Evolutionary conservation across 2,113 vertebrate genomes (phyloP), one percentile per base, ranked within the genome.

Genomic region (Grammomys dolichurus): DNA sequence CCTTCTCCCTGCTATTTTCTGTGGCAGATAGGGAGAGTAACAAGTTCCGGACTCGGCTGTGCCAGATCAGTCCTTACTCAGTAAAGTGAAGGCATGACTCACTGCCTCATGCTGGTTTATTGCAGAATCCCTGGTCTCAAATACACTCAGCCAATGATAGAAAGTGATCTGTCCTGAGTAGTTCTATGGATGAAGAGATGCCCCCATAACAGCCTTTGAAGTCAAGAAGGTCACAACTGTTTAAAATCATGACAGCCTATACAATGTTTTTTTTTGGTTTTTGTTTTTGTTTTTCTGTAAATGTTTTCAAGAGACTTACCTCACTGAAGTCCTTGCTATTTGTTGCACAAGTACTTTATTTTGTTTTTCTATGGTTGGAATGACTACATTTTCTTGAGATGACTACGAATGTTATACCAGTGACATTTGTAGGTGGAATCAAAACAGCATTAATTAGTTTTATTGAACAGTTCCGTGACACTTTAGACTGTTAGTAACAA

Each of bases 321-420:
- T 87, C 85, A 95, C 12, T 87, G 9, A 97, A 51, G 93, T 94
- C 70, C 43, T 97, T 97, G 54, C 94, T 96, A 96, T 95, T 98
- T 97, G 95, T 96, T 98, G 94, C 63, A 60, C 60, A 86, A 95
- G 63, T 77, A 88, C 84, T 95, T 92, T 16, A 33, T 94, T 96
- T 93, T 97, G 72, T 95, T 97, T 98, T 95, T 97, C 80, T 43
- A 80, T 93, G 72, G 97, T 95, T 94, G 87, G 93, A 72, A 87
- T 96, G 90, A 97, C 94, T 95, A 95, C 69, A 95, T 98, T 94
- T 96, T 96, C 92, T 98, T 96, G 97, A 98, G 97, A 97, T 97
- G 56, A 92, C 89, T 87, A 58, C 96, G 94, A 95, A 97, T 96
- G 69, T 95, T 96, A 97, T 97, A 90, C 58, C 88, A 96, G 81